Evolutionary conservation across 2,113 vertebrate genomes (phyloP), one percentile per base, ranked within the genome.

Genomic region (Pipa parva): DNA sequence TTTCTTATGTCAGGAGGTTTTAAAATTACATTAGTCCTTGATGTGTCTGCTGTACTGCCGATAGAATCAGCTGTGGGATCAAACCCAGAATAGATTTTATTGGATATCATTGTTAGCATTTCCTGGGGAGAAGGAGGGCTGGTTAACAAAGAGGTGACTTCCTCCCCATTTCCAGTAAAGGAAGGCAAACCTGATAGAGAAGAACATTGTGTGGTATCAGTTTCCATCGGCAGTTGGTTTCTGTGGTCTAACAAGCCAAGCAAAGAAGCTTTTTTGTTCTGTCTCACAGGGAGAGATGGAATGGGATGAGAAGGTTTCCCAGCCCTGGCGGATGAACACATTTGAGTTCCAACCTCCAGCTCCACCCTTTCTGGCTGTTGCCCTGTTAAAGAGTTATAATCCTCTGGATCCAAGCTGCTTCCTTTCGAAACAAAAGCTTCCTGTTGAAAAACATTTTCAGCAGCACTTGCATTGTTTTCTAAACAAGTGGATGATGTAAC

Each of bases 1-100:
- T 56, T 72, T 4, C 81, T 36, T 1, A 5, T 20, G 2, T 37
- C 76, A 0, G 73, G 80, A 17, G 83, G 78, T 0, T 76, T 74
- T 1, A 83, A 48, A 5, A 74, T 61, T 0, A 69, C 75, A 26
- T 66, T 74, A 0, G 13, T 50, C 45, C 33, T 67, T 22, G 51
- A 13, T 7, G 18, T 11, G 0, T 73, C 56, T 64, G 25, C 49
- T 0, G 2, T 29, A 2, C 60, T 28, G 50, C 57, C 74, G 27
- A 72, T 0, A 1, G 48, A 39, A 2, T 29, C 63, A 1, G 79
- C 7, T 1, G 45, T 63, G 1, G 71, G 64, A 67, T 77, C 73
- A 13, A 91, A 79, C 58, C 92, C 93, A 26, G 92, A 92, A 61
- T 97, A 97, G 78, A 95, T 91, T 71, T 92, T 76, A 27, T 94